Evolutionary conservation across 1,140 invertebrate genomes (phyloP).

Genomic region (Reticulitermes speratus): DNA sequence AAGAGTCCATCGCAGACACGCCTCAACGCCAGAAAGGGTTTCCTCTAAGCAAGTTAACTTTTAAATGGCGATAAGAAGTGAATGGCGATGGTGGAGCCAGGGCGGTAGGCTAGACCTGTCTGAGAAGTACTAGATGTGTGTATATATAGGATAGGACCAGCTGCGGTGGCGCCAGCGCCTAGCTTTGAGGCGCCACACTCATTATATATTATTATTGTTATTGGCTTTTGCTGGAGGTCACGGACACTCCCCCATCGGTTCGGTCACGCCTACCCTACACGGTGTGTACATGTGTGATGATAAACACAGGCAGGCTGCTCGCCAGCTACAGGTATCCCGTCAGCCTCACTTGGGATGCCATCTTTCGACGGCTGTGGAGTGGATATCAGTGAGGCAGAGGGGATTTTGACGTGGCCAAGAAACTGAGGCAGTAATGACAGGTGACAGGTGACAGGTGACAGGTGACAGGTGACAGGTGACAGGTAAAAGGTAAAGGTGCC

Average conservation of each 20-base stretch:
- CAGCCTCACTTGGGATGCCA: not conserved
- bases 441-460: too few relatives aligned
- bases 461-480: too few relatives aligned
- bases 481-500: too few relatives aligned
- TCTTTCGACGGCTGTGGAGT: not conserved
- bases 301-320: not conserved
- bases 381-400: not conserved
- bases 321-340: not conserved
- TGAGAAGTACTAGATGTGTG: not conserved
- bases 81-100: not conserved
- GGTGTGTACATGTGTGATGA: not conserved
- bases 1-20: too few relatives aligned
- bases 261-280: conserved; percentile 5
- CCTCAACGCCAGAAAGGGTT: too few relatives aligned
- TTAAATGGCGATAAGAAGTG: not conserved
- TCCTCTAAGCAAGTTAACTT: too few relatives aligned
- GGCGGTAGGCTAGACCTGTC: not conserved
- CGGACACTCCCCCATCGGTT: conserved; percentile 2
- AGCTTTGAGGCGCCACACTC: conserved; percentile 16
- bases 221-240: conserved; percentile 4
- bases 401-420: not conserved
- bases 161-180: conserved; percentile 9
- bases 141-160: not conserved
- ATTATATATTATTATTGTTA: conserved; percentile 20
- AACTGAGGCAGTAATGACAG: too few relatives aligned